Base-by-base conservation (phyloP, 1,140 invertebrate genomes). In the Helicoverpa zea region DNA sequence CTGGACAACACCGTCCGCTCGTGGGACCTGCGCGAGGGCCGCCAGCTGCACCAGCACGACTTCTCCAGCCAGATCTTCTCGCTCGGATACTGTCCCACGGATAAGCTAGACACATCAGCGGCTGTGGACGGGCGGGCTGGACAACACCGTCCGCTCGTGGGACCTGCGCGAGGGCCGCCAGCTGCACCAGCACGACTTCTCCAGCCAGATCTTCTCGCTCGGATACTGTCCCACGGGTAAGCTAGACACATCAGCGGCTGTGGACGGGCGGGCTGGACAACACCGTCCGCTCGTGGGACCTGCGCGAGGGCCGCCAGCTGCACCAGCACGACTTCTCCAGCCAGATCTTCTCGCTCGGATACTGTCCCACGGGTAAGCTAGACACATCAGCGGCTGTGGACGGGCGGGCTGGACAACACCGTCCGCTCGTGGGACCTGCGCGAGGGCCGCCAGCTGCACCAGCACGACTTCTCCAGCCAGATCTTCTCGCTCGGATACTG, bases 181-280 rank as follows among this genome's bases (percentile, higher is more conserved):
- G 94, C 94, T 99, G 51, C 98, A 99, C 90, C 98, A 99, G 91
- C 98, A 99, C 95, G 98, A 99, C 91, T 99, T 99, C 92, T 97
- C 96, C 89, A 98, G 98, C 83, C 98, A 99, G 96, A 98, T 98
- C 86, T 98, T 99, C 95, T 99, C 99, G 30, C 96, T 99, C 23
- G 99, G 99, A 49, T 99, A 99, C 93, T 99, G 99, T 95, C 99
- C 99, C 2, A 98, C 98, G 58, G 99, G 96, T 96, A 84, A 79
- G 7, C 35, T 35, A 3, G 3, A n/a, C n/a, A n/a, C n/a, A n/a
- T n/a, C n/a, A n/a, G 3, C 98, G 98, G 90, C 94, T 99, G 83
- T 99, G 99, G 99, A 99, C 99, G 10, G 99, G 99, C 35, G 99
- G 99, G 16, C 95, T 99, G 13, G 99, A 99, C 94, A 99, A 99